phyloP scores from a whole-genome alignment of 2,888 invertebrate species.

The Acleris laterana region DNA sequence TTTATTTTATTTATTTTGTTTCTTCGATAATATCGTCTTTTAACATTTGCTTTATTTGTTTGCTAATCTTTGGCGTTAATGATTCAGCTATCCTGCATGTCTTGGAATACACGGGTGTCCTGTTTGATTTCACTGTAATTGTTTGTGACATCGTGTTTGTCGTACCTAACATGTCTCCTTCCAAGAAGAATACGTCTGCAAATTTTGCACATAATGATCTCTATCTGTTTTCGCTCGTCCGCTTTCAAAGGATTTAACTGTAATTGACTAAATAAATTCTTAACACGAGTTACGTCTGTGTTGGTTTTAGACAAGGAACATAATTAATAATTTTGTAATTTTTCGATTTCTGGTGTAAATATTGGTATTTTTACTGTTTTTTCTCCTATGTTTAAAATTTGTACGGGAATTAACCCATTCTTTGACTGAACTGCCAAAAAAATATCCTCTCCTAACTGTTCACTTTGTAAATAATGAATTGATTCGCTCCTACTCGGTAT shows the following conservation, averaged over 20 bases:
- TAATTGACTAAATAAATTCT: neutral
- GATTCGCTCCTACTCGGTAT: slow-evolving; percentile 6
- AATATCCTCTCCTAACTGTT: neutral
- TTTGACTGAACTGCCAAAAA: neutral
- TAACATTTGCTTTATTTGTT: slow-evolving; percentile 9
- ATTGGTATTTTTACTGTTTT: neutral
- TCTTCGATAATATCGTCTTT: slow-evolving; percentile 9
- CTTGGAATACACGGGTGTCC: neutral
- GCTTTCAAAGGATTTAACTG: slow-evolving; percentile 2
- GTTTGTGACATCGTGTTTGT: slow-evolving; percentile 2
- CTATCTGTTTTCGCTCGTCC: neutral
- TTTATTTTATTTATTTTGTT: no score
- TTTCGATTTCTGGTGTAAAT: neutral
- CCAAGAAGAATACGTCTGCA: slow-evolving; percentile 11
- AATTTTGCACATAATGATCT: slow-evolving; percentile 7
- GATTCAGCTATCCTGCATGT: slow-evolving; percentile 1
- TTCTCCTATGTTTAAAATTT: neutral
- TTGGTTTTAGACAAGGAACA: neutral
- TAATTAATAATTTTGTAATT: neutral
- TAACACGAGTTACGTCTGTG: neutral
- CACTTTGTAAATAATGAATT: slow-evolving; percentile 3
- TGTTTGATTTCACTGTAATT: slow-evolving; percentile 1
- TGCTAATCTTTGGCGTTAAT: slow-evolving; percentile 3
- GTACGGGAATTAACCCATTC: neutral
- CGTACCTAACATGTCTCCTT: slow-evolving; percentile 7